These are phyloP conservation scores for Tetragonula carbonaria DNA, from an alignment of 2,888 invertebrate species.

Conservation along the genomic window DNA sequence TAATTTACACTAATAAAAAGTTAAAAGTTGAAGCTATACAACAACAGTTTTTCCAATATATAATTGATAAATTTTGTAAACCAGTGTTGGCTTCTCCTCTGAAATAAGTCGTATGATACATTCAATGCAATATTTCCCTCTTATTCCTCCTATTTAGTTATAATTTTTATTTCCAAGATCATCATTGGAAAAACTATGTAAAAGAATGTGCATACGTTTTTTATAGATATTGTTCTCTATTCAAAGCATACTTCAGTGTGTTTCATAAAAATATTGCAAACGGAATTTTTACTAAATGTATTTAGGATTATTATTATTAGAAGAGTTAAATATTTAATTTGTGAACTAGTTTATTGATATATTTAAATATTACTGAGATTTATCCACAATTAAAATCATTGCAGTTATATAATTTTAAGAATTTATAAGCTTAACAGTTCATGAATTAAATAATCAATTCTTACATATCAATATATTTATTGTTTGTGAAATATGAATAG, in stretches of 20 bases:
- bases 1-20: conserved; percentile 39
- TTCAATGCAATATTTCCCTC: conserved; percentile 18
- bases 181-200: neutral
- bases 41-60: conserved; percentile 16
- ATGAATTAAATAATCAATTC: conserved; percentile 31
- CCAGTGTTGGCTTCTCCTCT: conserved; percentile 14
- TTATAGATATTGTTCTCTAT: conserved; percentile 1
- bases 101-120: neutral
- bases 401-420: neutral
- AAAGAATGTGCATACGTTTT: neutral
- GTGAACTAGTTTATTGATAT: neutral
- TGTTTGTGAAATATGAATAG: neutral
- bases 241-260: neutral
- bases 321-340: conserved; percentile 32
- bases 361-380: neutral
- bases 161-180: conserved; percentile 9
- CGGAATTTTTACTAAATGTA: neutral
- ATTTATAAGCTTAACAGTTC: neutral
- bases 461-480: neutral
- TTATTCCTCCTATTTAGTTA: conserved; percentile 16
- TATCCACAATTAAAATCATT: neutral
- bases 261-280: neutral
- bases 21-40: conserved; percentile 31
- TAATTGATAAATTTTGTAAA: conserved; percentile 12
- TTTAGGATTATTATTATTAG: conserved; percentile 1